Percentiles rank a stretch among this genome's conserved stretches.
These are phyloP conservation scores for Hippopotamus amphibius DNA, from an alignment of 2,113 vertebrate genomes.

Conservation along the genomic window DNA sequence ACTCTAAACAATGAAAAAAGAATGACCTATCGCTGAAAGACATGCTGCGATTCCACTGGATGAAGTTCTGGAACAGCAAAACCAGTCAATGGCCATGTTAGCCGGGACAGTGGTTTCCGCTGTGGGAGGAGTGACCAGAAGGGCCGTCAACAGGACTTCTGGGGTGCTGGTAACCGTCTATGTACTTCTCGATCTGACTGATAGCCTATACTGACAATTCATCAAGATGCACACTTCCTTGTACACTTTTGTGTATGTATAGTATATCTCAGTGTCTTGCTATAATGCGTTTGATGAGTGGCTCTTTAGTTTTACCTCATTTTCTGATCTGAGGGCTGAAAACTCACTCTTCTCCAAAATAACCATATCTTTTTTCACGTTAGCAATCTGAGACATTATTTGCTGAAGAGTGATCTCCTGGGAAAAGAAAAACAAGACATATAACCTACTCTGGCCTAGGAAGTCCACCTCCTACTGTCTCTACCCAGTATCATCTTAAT, in stretches of 20 bases:
- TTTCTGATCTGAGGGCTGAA: conserved; percentile 94
- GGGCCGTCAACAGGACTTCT: not conserved
- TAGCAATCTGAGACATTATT: conserved; percentile 95
- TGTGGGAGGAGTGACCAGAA: not conserved
- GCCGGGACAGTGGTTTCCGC: not conserved
- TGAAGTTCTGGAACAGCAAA: not conserved
- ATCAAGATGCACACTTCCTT: fast-evolving
- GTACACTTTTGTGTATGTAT: not conserved
- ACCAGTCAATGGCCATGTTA: no score
- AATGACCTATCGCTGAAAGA: not conserved
- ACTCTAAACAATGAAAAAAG: not conserved
- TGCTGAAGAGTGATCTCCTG: conserved; percentile 97
- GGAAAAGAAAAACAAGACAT: conserved; percentile 58
- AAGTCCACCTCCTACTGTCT: not conserved
- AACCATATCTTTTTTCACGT: conserved; percentile 98
- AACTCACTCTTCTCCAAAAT: conserved; percentile 99
- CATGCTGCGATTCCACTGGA: not conserved
- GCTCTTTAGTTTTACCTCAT: conserved; percentile 90
- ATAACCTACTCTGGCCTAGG: not conserved
- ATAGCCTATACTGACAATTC: no score
- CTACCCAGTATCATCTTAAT: not conserved
- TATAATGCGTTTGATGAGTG: not conserved
- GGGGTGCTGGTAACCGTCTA: fast-evolving
- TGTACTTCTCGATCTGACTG: not conserved
- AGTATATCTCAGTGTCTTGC: not conserved